These are phyloP conservation scores for Gymnothorax javanicus DNA, from an alignment of 2,797 vertebrate genomes.

Conservation along the genomic window DNA sequence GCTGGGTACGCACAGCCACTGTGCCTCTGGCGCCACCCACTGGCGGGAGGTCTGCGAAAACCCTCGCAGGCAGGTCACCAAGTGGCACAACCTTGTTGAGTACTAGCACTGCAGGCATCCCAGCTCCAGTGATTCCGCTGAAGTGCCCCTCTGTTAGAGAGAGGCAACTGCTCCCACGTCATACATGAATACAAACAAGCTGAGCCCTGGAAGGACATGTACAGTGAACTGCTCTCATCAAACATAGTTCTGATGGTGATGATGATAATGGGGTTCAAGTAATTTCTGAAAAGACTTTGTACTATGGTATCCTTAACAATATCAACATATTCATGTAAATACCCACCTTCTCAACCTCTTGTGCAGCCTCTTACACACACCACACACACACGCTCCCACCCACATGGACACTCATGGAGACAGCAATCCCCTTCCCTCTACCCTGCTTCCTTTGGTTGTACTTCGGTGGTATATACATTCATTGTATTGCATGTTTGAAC, in stretches of 20 bases:
- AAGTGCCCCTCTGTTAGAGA: constrained; percentile 16
- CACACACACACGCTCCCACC: constrained; percentile 23
- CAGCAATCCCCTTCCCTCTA: constrained; percentile 30
- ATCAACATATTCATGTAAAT: constrained; percentile 26
- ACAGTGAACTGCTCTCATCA: constrained; percentile 35
- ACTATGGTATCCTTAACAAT: constrained; percentile 22
- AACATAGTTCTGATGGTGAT: constrained; percentile 21
- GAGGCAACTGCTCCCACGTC: constrained; percentile 23
- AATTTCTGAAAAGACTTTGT: constrained; percentile 1
- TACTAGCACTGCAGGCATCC: constrained; percentile 66
- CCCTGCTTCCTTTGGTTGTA: constrained; percentile 46
- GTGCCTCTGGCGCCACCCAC: constrained; percentile 78
- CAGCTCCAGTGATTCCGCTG: neutral
- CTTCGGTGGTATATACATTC: constrained; percentile 35
- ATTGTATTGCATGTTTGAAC: constrained; percentile 55
- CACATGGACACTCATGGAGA: constrained; percentile 1
- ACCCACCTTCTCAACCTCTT: constrained; percentile 17
- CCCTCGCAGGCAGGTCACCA: constrained; percentile 84
- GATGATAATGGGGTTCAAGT: constrained; percentile 3
- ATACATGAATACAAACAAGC: constrained; percentile 27
- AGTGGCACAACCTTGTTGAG: constrained; percentile 93
- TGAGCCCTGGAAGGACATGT: constrained; percentile 38
- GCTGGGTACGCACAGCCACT: constrained; percentile 83
- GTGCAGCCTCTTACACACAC: neutral
- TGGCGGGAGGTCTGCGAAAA: constrained; percentile 90